A percentile compares a stretch with the other conserved stretches of the same genome.
Evolutionary conservation across 2,888 invertebrate species (phyloP).

Genomic region (Caenorhabditis plicata): DNA sequence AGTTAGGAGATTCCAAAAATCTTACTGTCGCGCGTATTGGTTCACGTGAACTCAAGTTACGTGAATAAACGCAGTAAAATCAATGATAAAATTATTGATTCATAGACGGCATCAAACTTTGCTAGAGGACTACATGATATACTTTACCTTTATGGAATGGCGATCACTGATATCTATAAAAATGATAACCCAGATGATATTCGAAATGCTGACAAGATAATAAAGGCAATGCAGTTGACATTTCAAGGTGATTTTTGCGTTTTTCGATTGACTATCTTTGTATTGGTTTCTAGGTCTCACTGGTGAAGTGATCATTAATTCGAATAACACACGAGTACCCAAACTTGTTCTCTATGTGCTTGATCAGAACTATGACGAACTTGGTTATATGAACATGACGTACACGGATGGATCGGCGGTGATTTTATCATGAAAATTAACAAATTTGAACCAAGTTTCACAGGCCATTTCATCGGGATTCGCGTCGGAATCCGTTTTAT

Average conservation of each 20-base stretch:
- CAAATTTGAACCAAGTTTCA: no score
- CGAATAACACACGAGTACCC: slow-evolving; percentile 34
- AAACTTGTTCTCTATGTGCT: slow-evolving; percentile 35
- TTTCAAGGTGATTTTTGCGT: slow-evolving; percentile 21
- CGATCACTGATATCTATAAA: slow-evolving; percentile 33
- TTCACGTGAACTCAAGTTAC: no score
- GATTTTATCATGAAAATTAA: no score
- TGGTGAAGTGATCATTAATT: slow-evolving; percentile 42
- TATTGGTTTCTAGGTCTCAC: slow-evolving; percentile 26
- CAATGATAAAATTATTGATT: no score
- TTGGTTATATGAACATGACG: slow-evolving; percentile 34
- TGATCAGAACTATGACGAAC: slow-evolving; percentile 28
- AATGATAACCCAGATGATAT: slow-evolving; percentile 4
- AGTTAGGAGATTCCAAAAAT: no score
- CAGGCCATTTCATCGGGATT: slow-evolving; percentile 13
- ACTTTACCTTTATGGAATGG: slow-evolving; percentile 54
- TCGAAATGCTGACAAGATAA: slow-evolving; percentile 2
- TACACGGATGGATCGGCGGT: slow-evolving; percentile 27
- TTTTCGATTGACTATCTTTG: no score
- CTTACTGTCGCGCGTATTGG: no score
- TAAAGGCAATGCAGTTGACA: slow-evolving; percentile 18
- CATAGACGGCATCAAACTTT: slow-evolving; percentile 20
- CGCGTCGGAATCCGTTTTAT: slow-evolving; percentile 11
- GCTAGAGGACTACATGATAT: slow-evolving; percentile 49
- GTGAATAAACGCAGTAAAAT: no score